Conservation (phyloP, 30 jellyfish, hydroid and myxozoan genomes). For the Aurelia coerulea region DNA sequence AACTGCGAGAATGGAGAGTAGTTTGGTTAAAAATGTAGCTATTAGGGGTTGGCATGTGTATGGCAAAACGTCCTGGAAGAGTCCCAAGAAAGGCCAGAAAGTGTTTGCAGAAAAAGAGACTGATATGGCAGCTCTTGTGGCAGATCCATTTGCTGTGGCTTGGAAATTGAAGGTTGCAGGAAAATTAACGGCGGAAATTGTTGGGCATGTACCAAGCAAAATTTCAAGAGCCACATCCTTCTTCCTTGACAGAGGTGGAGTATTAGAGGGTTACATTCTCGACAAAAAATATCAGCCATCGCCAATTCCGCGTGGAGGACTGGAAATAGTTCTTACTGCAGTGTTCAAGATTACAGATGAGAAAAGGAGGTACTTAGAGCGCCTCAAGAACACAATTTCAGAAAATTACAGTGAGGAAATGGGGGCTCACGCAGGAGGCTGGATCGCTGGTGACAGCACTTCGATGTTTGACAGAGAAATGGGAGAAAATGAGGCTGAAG, state of each 20-base stretch:
- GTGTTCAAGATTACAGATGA: not conserved
- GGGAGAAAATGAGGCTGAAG: not conserved
- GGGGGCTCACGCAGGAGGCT: not conserved
- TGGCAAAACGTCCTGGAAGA: conserved; percentile 46
- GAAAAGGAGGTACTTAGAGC: not conserved
- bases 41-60: conserved; percentile 51
- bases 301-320: conserved; percentile 18
- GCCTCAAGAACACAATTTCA: not conserved
- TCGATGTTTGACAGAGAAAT: not conserved
- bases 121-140: not conserved
- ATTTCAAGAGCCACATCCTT: conserved; percentile 19
- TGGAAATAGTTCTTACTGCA: not conserved
- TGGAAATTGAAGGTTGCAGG: conserved; percentile 12
- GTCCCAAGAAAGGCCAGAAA: conserved; percentile 24
- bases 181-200: conserved; percentile 2
- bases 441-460: not conserved
- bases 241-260: conserved; percentile 19
- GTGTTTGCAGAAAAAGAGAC: conserved; percentile 18
- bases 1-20: conserved; percentile 13
- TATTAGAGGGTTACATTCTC: not conserved
- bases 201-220: conserved; percentile 5
- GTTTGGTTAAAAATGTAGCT: not conserved
- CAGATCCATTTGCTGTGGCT: conserved; percentile 11
- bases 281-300: conserved; percentile 3
- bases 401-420: not conserved